Conservation (phyloP, 2,888 invertebrate species). For the Lasioglossum villosulum region DNA sequence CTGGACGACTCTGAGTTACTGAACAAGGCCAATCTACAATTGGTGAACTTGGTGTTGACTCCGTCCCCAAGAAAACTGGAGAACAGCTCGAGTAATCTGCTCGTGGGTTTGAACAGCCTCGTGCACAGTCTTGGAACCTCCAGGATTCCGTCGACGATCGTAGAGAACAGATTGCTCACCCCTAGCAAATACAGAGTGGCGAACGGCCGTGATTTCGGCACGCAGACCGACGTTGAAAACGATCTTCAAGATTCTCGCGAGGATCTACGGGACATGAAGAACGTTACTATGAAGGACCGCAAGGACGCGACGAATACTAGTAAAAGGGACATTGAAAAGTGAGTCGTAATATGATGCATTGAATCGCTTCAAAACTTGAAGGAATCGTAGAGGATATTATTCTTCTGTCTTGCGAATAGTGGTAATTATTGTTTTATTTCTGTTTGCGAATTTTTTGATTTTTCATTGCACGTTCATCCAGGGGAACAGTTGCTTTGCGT, state of each 20-base stretch:
- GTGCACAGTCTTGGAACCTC: slow-evolving; percentile 60
- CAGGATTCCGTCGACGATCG: slow-evolving; percentile 72
- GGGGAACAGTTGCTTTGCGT: background rate
- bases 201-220: slow-evolving; percentile 87
- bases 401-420: slow-evolving; percentile 66
- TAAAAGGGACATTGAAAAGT: slow-evolving; percentile 80
- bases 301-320: slow-evolving; percentile 89
- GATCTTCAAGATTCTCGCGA: slow-evolving; percentile 85
- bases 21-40: slow-evolving; percentile 74
- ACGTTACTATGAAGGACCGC: slow-evolving; percentile 88
- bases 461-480: slow-evolving; percentile 13
- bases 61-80: slow-evolving; percentile 71
- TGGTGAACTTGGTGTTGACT: slow-evolving; percentile 79
- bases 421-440: slow-evolving; percentile 65
- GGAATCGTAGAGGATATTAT: slow-evolving; percentile 61
- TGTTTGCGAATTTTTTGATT: slow-evolving; percentile 36
- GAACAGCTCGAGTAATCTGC: slow-evolving; percentile 50
- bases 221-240: slow-evolving; percentile 89
- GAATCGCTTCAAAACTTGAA: slow-evolving; percentile 51
- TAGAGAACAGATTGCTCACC: slow-evolving; percentile 86
- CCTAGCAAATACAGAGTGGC: slow-evolving; percentile 86
- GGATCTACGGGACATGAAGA: slow-evolving; percentile 80
- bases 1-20: slow-evolving; percentile 80
- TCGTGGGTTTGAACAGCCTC: slow-evolving; percentile 66
- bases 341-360: slow-evolving; percentile 65